Evolutionary conservation across 1,140 invertebrate genomes (phyloP).

Genomic region (Heliconius eleuchia): DNA sequence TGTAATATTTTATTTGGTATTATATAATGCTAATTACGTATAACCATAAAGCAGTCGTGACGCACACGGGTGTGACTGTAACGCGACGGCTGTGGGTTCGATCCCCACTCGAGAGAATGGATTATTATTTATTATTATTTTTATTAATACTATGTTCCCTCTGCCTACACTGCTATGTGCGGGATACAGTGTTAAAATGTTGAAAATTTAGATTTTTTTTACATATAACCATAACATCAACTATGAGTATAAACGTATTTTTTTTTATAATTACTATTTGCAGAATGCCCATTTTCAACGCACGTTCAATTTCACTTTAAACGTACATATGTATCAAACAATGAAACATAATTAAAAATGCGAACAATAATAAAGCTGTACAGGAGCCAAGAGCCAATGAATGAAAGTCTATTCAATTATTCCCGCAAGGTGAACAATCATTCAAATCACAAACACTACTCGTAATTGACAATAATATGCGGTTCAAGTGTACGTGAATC

Average conservation of each 20-base stretch:
- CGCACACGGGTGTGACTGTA: too few species aligned
- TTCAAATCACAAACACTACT: slow-evolving; percentile 5
- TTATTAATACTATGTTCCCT: not conserved
- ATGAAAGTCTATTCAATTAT: slow-evolving; percentile 10
- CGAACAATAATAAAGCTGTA: not conserved
- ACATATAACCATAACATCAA: too few species aligned
- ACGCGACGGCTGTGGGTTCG: too few species aligned
- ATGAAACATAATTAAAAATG: slow-evolving; percentile 11
- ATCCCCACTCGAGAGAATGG: too few species aligned
- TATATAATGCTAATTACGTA: not conserved
- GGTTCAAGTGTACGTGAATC: not conserved
- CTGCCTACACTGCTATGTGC: not conserved
- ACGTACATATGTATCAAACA: not conserved
- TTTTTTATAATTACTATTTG: not conserved
- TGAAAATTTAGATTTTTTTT: too few species aligned
- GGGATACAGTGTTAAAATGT: not conserved
- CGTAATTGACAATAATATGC: not conserved
- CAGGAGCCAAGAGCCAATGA: not conserved
- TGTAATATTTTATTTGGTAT: not conserved
- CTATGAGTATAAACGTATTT: too few species aligned
- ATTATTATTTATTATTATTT: too few species aligned
- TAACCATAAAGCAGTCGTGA: too few species aligned
- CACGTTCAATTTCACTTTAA: slow-evolving; percentile 5
- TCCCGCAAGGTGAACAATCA: slow-evolving; percentile 11
- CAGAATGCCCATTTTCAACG: not conserved